Evolutionary conservation across 2,888 invertebrate genomes (phyloP), one percentile per base, ranked within the genome.

Genomic region (Clanis bilineata): DNA sequence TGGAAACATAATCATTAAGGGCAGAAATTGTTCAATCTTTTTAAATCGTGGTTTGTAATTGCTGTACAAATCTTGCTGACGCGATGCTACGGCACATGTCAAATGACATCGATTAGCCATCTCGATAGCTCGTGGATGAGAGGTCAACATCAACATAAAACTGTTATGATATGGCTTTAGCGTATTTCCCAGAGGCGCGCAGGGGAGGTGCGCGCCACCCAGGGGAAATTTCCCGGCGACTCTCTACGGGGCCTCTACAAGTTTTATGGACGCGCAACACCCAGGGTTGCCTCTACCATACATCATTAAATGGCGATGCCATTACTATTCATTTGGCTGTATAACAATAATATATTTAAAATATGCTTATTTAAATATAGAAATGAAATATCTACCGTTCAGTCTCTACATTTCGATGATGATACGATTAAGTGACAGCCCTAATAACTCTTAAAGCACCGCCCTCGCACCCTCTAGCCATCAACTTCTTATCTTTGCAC

Each of bases 81-180:
- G 3, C 44, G 15, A 12, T 9, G 28, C 28, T 28, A 9, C 18
- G 47, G 9, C 47, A 47, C 9, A 51, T 32, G 51, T 51, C 7
- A 28, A 51, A 51, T 51, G 51, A 32, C 51, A 75, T 68, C 76
- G 79, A 83, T 83, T 84, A 82, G 71, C 65, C 65, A 72, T 69
- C 66, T 74, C 70, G 71, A 76, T 78, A 77, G 73, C 75, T 77
- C 68, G 67, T 70, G 76, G 79, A 79, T 79, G 83, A 82, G 87
- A 88, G 90, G 88, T 90, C 90, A 87, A 83, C 86, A 90, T 89
- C 88, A 89, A 88, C 90, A 90, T 90, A 91, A 91, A 91, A 89
- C 88, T 90, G 91, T 90, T 91, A 92, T 91, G 89, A 91, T 91
- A 91, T 90, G 90, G 85, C 90, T 87, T 88, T 83, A 85, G 86